Evolutionary conservation across 2,797 vertebrate genomes (phyloP).

Genomic region (Lepus oiostolus): DNA sequence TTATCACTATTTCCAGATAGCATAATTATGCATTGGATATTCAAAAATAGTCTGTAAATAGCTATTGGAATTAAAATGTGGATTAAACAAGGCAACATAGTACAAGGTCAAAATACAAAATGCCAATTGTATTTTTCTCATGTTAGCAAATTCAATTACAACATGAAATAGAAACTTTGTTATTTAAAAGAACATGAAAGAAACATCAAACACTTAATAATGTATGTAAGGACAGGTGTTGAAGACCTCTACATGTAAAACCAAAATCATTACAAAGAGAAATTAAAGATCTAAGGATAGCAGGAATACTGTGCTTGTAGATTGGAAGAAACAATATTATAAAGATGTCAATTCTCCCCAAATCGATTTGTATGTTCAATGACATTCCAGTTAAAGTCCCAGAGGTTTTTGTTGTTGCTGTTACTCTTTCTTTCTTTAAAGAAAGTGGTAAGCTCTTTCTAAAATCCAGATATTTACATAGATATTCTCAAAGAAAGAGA

Average conservation of each 20-base stretch:
- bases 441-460: neutral
- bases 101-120: conserved; percentile 54
- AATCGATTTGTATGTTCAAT: neutral
- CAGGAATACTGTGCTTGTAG: neutral
- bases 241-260: conserved; percentile 42
- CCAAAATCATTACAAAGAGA: conserved; percentile 21
- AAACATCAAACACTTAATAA: conserved; percentile 53
- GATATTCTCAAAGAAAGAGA: neutral
- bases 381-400: conserved; percentile 34
- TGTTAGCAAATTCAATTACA: conserved; percentile 59
- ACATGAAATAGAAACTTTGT: conserved; percentile 41
- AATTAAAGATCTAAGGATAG: conserved; percentile 22
- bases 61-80: conserved; percentile 27
- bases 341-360: conserved; percentile 23
- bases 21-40: neutral
- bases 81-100: neutral
- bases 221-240: conserved; percentile 41
- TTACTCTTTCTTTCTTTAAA: neutral
- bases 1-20: neutral
- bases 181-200: conserved; percentile 63
- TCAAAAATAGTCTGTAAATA: conserved; percentile 44
- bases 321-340: neutral
- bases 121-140: neutral
- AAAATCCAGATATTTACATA: conserved; percentile 30
- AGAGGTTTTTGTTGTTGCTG: neutral